A percentile compares a stretch with the other conserved stretches of the same genome.
phyloP scores from a whole-genome alignment of 2,113 vertebrate species.

The Prochilodus magdalenae region DNA sequence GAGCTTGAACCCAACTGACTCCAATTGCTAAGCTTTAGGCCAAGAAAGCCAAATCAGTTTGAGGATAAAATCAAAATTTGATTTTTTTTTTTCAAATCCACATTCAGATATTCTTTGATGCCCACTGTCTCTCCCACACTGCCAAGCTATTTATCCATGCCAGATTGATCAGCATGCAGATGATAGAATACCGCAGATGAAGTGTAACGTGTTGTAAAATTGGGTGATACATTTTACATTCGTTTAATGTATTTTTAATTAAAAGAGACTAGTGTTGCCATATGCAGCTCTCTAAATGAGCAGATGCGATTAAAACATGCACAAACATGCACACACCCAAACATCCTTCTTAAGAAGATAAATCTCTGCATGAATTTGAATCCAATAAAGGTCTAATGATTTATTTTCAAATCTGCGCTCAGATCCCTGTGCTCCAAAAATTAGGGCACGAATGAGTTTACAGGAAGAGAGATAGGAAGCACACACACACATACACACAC shows the following conservation, averaged over 20 bases:
- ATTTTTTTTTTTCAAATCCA: not conserved
- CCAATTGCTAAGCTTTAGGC: not conserved
- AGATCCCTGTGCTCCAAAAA: slow-evolving; percentile 56
- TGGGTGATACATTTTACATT: slow-evolving; percentile 15
- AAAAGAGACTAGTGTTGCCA: slow-evolving; percentile 11
- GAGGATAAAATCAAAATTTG: not conserved
- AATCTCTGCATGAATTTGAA: slow-evolving; percentile 50
- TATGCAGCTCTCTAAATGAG: slow-evolving; percentile 28
- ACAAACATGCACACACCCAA: not conserved
- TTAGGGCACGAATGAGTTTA: slow-evolving; percentile 65
- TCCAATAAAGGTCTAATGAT: slow-evolving; percentile 63
- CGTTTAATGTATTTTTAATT: slow-evolving; percentile 52
- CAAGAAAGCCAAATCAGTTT: not conserved
- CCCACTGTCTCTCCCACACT: not conserved
- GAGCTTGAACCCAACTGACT: not conserved
- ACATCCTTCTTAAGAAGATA: not conserved
- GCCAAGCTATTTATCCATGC: too few species aligned
- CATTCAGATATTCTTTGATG: not conserved
- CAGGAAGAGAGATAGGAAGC: slow-evolving; percentile 58
- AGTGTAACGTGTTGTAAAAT: slow-evolving; percentile 10
- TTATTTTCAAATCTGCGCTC: slow-evolving; percentile 65
- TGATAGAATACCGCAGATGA: not conserved
- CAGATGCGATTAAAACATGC: slow-evolving; percentile 16
- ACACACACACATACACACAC: slow-evolving; percentile 19
- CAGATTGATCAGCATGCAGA: not conserved